Conservation (phyloP, 2,888 invertebrate species). For the Cephonodes hylas region DNA sequence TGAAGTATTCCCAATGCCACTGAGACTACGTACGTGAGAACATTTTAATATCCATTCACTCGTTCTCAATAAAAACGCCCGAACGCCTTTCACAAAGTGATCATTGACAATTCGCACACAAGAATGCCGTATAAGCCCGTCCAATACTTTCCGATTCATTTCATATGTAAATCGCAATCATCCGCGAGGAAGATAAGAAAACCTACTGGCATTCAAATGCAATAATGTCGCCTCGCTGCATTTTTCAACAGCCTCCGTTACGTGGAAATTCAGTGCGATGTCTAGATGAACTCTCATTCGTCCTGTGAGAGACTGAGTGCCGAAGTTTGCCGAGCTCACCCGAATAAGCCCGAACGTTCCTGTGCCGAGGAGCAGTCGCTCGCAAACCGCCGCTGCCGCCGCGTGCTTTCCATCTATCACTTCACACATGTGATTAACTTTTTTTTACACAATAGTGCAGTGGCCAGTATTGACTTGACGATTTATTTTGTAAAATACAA, state of each 20-base stretch:
- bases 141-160: background rate
- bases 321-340: constrained; percentile 22
- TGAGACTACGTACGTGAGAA: background rate
- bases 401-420: constrained; percentile 41
- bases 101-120: background rate
- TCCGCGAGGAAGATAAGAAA: constrained; percentile 2
- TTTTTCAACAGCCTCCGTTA: constrained; percentile 41
- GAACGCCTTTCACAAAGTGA: background rate
- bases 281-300: constrained; percentile 24
- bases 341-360: constrained; percentile 31
- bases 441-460: constrained; percentile 54
- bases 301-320: constrained; percentile 14
- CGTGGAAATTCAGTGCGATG: constrained; percentile 36
- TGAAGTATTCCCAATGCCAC: background rate
- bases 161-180: constrained; percentile 4
- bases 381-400: constrained; percentile 40
- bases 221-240: constrained; percentile 36
- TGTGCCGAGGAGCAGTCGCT: constrained; percentile 48
- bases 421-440: constrained; percentile 65
- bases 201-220: constrained; percentile 22
- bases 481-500: constrained; percentile 19
- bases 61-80: background rate
- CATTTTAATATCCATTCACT: background rate
- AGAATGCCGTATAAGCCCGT: background rate
- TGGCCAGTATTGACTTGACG: constrained; percentile 39